Evolutionary conservation across 1,140 invertebrate genomes (phyloP).

Genomic region (Macrosteles quadrilineatus): DNA sequence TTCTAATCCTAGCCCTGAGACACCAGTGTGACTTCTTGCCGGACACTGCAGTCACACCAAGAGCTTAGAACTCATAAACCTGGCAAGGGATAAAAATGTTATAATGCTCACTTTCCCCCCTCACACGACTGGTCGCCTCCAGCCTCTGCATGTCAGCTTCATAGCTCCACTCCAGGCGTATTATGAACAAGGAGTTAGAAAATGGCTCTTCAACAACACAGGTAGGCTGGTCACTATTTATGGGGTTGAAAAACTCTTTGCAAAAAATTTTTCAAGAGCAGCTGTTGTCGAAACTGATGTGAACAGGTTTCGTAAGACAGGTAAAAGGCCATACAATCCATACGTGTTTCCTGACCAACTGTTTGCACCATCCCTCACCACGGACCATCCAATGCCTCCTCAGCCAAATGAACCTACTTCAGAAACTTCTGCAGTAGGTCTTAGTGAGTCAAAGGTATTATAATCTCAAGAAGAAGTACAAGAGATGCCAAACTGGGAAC

Average conservation of each 20-base stretch:
- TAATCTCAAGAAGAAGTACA: not conserved
- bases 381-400: conserved; percentile 1
- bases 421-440: not conserved
- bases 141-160: conserved; percentile 46
- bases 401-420: not conserved
- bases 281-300: conserved; percentile 45
- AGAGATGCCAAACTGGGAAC: not conserved
- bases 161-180: conserved; percentile 38
- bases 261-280: conserved; percentile 40
- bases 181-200: conserved; percentile 44
- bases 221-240: conserved; percentile 43
- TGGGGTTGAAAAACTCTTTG: conserved; percentile 42
- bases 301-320: conserved; percentile 44
- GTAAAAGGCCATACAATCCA: conserved; percentile 43
- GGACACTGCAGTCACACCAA: conserved; percentile 44
- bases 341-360: conserved; percentile 40
- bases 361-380: conserved; percentile 17
- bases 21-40: conserved; percentile 48
- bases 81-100: conserved; percentile 40
- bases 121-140: conserved; percentile 42
- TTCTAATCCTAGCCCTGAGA: conserved; percentile 39
- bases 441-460: not conserved
- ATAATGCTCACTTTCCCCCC: conserved; percentile 44
- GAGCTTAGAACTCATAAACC: conserved; percentile 46
- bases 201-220: conserved; percentile 48